These are phyloP conservation scores for Zosterops japonicus DNA, from an alignment of 2,113 vertebrate genomes.

Conservation along the genomic window DNA sequence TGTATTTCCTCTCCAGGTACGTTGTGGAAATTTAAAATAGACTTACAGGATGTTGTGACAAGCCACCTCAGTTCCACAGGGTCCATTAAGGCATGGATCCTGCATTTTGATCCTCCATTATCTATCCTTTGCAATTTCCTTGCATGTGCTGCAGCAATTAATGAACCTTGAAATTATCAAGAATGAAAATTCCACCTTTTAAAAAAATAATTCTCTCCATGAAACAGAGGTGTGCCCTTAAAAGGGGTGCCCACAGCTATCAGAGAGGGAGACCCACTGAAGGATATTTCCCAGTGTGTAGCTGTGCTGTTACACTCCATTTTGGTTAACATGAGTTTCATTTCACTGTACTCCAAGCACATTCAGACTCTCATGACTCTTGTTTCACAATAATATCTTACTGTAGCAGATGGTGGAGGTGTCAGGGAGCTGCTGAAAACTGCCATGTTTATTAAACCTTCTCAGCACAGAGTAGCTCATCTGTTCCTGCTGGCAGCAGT, in stretches of 20 bases:
- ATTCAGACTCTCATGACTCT: background rate
- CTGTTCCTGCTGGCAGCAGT: conserved; percentile 28
- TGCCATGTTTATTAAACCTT: conserved; percentile 19
- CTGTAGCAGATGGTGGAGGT: conserved; percentile 22
- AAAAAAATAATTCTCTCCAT: rapidly evolving
- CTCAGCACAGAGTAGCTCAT: conserved; percentile 1
- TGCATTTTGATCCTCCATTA: background rate
- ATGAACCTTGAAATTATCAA: background rate
- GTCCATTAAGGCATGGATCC: background rate
- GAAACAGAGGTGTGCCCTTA: background rate
- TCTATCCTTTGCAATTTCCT: background rate
- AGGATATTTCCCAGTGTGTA: background rate
- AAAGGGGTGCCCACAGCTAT: background rate
- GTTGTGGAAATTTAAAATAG: background rate
- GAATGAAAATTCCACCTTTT: background rate
- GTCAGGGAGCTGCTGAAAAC: conserved; percentile 41
- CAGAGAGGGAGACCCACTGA: background rate
- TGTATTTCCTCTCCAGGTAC: background rate
- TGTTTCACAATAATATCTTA: background rate
- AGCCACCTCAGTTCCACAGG: background rate
- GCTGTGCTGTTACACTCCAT: background rate
- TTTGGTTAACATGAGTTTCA: background rate
- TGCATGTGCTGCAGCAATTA: background rate
- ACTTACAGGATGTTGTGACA: background rate
- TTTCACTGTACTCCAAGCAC: background rate